These are phyloP conservation scores for Orestias chungarensis DNA, from an alignment of 2,797 vertebrate genomes.

Conservation along the genomic window DNA sequence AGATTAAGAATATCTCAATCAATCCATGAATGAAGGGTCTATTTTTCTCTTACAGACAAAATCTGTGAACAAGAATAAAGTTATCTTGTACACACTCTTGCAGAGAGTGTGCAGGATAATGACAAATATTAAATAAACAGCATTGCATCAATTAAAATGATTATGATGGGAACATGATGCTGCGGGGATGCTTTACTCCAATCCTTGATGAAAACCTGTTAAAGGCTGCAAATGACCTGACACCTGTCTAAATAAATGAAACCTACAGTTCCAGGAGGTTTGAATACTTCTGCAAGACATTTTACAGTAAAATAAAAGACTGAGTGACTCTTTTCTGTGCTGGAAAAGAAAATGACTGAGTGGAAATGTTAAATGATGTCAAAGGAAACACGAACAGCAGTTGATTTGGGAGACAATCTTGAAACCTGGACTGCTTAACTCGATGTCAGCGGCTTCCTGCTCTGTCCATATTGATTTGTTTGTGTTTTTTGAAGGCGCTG, in stretches of 20 bases:
- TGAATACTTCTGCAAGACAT: not conserved
- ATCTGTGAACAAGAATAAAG: too few relatives aligned
- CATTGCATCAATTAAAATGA: not conserved
- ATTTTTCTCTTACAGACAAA: too few relatives aligned
- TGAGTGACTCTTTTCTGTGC: not conserved
- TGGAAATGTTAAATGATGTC: not conserved
- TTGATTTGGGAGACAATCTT: slow-evolving; percentile 7
- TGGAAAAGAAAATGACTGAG: not conserved
- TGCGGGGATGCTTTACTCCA: not conserved
- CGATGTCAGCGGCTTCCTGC: not conserved
- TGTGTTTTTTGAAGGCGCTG: not conserved
- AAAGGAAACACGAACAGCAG: not conserved
- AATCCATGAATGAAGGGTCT: too few relatives aligned
- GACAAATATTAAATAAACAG: not conserved
- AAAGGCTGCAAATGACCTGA: not conserved
- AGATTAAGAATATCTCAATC: too few relatives aligned
- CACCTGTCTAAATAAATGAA: not conserved
- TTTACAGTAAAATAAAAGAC: not conserved
- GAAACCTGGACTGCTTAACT: not conserved
- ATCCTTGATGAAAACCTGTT: not conserved
- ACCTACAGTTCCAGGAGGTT: not conserved
- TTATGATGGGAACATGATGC: not conserved
- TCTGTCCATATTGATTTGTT: not conserved
- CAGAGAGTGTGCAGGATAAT: too few relatives aligned
- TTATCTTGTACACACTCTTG: too few relatives aligned